Base-by-base conservation (phyloP, 2,888 invertebrate genomes). In the Orthosia gothica region DNA sequence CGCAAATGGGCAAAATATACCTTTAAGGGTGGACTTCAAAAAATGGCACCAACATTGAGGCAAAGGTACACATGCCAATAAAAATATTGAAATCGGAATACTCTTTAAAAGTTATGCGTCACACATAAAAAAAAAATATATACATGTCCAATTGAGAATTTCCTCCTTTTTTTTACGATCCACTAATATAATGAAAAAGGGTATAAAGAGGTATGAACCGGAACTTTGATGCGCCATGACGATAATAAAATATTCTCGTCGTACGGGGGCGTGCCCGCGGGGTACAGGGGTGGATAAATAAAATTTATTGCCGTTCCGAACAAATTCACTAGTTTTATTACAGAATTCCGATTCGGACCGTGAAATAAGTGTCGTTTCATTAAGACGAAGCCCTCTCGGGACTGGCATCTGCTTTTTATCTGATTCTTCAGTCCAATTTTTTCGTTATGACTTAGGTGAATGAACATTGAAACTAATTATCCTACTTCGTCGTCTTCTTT, bases 241-340 rank as follows among this genome's bases (percentile, higher is more conserved):
- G 79, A 81, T 81, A 87, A 65, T 80, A 81, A 83, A 88, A 88
- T 85, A 85, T 87, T 83, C 77, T 62, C 74, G 59, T 78, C 71
- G 79, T 74, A 63, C 70, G 69, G n/a, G 72, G 55, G 40, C 9
- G 57, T 13, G 20, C 45, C 32, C 32, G 52, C 58, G 32, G 71
- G 66, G 57, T 1, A 5, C 32, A 20, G 64, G 55, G 57, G 62
- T 5, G 79, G 82, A 84, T 87, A 88, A 90, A 90, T 88, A 91
- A 90, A 90, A 88, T 91, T 91, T 90, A 91, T 88, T 80, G 81
- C 82, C 74, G 75, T 63, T 75, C 57, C 74, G 84, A 87, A 87
- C 83, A 84, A 89, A 88, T 89, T 89, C 77, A 80, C 87, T 90
- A 90, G 88, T 90, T 91, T 91, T 90, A 90, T 88, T 87, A 86